These are phyloP conservation scores for Cephalopholis sonnerati DNA, from an alignment of 2,113 vertebrate species.

Conservation along the genomic window DNA sequence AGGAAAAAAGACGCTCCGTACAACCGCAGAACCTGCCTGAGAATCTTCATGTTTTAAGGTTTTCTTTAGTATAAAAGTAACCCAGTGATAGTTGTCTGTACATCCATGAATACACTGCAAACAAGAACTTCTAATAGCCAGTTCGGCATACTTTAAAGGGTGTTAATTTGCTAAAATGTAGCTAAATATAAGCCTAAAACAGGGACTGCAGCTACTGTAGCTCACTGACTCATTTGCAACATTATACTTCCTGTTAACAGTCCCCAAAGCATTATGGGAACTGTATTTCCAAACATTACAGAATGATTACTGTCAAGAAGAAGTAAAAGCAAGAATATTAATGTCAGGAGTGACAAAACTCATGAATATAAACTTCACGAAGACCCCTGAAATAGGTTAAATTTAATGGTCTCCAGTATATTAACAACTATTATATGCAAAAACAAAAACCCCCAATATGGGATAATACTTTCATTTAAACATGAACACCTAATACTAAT, in stretches of 20 bases:
- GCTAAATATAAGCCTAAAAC: not conserved
- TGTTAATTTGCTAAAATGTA: not conserved
- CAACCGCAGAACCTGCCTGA: not conserved
- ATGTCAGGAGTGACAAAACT: not conserved
- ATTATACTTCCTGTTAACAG: not conserved
- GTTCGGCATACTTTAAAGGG: not conserved
- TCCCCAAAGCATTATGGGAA: not conserved
- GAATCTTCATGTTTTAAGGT: not conserved
- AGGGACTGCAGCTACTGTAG: not conserved
- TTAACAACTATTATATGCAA: not conserved
- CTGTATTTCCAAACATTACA: not conserved
- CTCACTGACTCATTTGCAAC: not conserved
- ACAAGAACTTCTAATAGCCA: not conserved
- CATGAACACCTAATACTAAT: not conserved
- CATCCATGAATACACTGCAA: not conserved
- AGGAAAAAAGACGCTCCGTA: too few relatives aligned
- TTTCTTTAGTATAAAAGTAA: not conserved
- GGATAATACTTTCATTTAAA: not conserved
- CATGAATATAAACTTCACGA: not conserved
- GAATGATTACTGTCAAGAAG: not conserved
- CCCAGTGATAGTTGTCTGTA: not conserved
- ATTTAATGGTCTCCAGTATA: not conserved
- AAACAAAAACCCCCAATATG: not conserved
- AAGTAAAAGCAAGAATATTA: not conserved
- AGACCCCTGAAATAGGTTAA: not conserved